Conservation (phyloP, 2,113 vertebrate genomes). For the Eidolon helvum region DNA sequence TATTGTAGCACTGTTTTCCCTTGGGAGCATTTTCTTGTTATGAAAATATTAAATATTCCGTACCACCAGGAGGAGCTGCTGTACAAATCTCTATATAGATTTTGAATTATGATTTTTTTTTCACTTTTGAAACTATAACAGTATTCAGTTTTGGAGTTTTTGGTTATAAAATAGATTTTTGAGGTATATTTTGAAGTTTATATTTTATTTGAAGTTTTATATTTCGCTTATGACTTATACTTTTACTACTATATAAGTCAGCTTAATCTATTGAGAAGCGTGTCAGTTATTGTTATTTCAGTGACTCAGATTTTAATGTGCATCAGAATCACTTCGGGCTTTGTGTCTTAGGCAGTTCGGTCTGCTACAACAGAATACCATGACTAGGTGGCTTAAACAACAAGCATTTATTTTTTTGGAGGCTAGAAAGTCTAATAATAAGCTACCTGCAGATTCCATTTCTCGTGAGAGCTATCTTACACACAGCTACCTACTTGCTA, state of each 20-base stretch:
- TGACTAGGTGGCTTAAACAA: neutral
- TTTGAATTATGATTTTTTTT: slow-evolving; percentile 45
- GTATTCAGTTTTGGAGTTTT: neutral
- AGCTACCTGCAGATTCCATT: neutral
- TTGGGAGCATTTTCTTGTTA: slow-evolving; percentile 34
- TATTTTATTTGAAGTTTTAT: neutral
- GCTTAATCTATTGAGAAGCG: neutral
- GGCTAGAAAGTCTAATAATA: neutral
- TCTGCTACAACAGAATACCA: neutral
- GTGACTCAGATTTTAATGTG: neutral
- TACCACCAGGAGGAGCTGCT: slow-evolving; percentile 69
- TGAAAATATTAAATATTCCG: neutral
- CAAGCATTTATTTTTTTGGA: neutral
- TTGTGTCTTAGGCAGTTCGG: slow-evolving; percentile 8
- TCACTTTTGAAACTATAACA: neutral
- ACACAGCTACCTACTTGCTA: neutral
- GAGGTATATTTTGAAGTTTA: neutral
- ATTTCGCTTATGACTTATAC: slow-evolving; percentile 37
- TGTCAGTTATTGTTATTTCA: neutral
- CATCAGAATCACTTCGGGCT: neutral
- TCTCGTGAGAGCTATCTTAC: neutral
- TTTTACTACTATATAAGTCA: neutral
- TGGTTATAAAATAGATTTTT: neutral
- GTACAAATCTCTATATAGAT: slow-evolving; percentile 51
- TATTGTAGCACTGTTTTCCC: neutral